phyloP scores from a whole-genome alignment of 2,113 vertebrate species.

The Dolichallabes microphthalmus region DNA sequence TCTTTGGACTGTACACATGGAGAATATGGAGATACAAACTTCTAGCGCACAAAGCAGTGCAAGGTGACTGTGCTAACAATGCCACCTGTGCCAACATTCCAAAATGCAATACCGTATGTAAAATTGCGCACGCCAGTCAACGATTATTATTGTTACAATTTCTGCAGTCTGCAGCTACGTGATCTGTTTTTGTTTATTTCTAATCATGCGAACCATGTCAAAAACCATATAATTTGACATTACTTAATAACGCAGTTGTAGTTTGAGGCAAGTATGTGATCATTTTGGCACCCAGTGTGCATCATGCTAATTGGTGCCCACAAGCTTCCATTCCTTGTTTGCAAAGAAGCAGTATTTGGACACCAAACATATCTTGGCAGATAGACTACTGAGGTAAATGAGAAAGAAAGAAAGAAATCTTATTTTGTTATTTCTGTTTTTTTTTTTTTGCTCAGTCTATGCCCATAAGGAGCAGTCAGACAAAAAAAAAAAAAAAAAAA shows the following conservation, averaged over 20 bases:
- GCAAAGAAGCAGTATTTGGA: conserved; percentile 8
- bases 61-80: no score
- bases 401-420: not conserved
- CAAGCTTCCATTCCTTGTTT: conserved; percentile 13
- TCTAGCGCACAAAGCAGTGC: no score
- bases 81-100: not conserved
- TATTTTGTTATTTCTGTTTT: not conserved
- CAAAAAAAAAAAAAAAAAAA: no score
- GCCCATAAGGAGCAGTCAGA: not conserved
- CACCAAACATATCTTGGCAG: conserved; percentile 1
- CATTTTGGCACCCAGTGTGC: not conserved
- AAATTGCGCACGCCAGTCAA: not conserved
- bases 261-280: conserved; percentile 9
- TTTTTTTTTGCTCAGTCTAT: not conserved
- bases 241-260: not conserved
- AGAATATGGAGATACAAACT: no score
- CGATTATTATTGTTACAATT: not conserved
- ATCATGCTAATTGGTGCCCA: conserved; percentile 9
- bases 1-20: no score
- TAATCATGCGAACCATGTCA: not conserved
- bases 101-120: not conserved
- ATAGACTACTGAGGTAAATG: not conserved
- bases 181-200: conserved; percentile 15
- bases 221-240: not conserved
- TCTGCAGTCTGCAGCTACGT: not conserved